Conservation (phyloP, 2,797 vertebrate species). For the Siniperca scherzeri region DNA sequence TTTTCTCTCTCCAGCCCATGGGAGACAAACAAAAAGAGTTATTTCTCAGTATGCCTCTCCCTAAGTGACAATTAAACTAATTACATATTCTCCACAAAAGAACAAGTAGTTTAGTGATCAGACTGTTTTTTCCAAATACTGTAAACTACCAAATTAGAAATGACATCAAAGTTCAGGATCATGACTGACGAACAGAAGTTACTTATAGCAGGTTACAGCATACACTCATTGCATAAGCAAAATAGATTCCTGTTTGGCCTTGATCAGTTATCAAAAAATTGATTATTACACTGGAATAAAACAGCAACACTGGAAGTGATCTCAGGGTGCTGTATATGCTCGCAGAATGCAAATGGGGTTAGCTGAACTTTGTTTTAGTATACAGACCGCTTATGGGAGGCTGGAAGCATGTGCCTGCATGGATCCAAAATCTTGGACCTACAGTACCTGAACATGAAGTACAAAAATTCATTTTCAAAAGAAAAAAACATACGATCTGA, state of each 20-base stretch:
- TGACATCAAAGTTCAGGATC: conserved; percentile 26
- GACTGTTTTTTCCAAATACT: conserved; percentile 30
- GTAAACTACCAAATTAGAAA: conserved; percentile 16
- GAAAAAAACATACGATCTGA: background rate
- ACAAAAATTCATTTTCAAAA: background rate
- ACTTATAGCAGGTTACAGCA: background rate
- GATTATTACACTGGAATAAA: background rate
- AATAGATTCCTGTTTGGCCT: conserved; percentile 13
- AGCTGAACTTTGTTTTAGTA: background rate
- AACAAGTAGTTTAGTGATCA: conserved; percentile 61
- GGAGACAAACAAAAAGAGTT: conserved; percentile 67
- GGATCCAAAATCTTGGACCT: no score
- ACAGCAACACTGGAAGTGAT: background rate
- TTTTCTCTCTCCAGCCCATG: conserved; percentile 55
- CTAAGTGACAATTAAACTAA: conserved; percentile 74
- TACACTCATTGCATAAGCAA: background rate
- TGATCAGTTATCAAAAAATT: background rate
- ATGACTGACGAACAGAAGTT: background rate
- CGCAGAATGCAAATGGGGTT: background rate
- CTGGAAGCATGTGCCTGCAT: background rate
- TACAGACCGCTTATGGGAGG: no score
- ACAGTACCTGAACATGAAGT: background rate
- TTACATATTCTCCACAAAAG: conserved; percentile 61
- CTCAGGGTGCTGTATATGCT: background rate
- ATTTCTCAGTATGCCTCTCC: conserved; percentile 61